These are phyloP conservation scores for Orius insidiosus DNA, from an alignment of 1,140 invertebrate genomes.

Conservation along the genomic window DNA sequence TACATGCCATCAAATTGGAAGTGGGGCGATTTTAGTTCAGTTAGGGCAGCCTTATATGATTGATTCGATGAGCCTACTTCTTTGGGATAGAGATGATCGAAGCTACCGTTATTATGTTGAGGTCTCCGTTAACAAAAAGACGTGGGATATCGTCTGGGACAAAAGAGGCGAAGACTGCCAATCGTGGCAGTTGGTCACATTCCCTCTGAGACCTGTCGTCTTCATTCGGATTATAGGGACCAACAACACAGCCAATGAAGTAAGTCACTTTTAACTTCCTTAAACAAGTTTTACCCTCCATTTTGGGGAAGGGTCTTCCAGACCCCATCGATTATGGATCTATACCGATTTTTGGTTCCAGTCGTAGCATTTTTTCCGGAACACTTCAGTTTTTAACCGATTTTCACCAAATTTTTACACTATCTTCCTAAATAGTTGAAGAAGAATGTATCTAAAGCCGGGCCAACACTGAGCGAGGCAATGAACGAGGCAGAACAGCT, in stretches of 20 bases:
- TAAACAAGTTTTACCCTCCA: neutral
- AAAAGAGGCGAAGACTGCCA: constrained; percentile 52
- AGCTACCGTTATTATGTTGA: constrained; percentile 93
- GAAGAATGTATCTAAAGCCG: too few relatives aligned
- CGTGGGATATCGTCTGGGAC: constrained; percentile 75
- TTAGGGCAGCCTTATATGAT: constrained; percentile 91
- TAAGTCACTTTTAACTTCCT: constrained; percentile 23
- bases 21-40: constrained; percentile 85
- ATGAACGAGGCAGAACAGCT: too few relatives aligned
- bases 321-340: too few relatives aligned
- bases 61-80: constrained; percentile 69
- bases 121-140: constrained; percentile 78
- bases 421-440: too few relatives aligned
- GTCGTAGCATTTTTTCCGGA: too few relatives aligned
- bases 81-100: constrained; percentile 97
- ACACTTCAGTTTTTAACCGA: too few relatives aligned
- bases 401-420: too few relatives aligned
- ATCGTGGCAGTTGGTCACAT: constrained; percentile 84
- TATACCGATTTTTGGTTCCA: too few relatives aligned
- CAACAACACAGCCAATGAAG: constrained; percentile 93
- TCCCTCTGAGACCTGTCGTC: constrained; percentile 66
- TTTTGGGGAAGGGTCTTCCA: too few relatives aligned
- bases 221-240: constrained; percentile 91
- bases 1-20: constrained; percentile 95
- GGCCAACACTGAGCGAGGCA: too few relatives aligned